A percentile compares a stretch with the other conserved stretches of the same genome.
Conservation (phyloP, 35 echinoderm and acorn worm genomes). For the Apostichopus californicus region DNA sequence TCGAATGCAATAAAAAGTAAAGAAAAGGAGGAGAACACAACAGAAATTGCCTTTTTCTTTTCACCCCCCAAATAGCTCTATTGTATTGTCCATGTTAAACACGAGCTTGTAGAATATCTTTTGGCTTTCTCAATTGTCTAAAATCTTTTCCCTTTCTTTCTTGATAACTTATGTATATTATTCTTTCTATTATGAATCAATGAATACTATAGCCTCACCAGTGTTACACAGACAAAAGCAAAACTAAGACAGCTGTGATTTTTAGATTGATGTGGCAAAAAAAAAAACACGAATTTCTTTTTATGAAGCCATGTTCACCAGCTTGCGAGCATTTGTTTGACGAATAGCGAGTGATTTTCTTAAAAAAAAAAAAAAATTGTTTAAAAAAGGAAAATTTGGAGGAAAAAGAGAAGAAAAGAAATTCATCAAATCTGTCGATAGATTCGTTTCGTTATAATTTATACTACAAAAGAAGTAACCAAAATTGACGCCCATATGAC, state of each 20-base stretch:
- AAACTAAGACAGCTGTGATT: not conserved
- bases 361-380: not conserved
- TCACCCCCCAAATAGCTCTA: not conserved
- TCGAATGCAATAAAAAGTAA: not conserved
- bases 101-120: not conserved
- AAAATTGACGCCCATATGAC: too few species aligned
- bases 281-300: not conserved
- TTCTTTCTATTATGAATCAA: not conserved
- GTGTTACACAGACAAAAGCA: not conserved
- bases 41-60: not conserved
- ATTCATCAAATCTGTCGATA: not conserved
- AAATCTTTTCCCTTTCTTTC: slow-evolving; percentile 1
- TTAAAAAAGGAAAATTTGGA: not conserved
- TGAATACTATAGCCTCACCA: not conserved
- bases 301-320: not conserved
- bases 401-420: not conserved
- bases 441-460: not conserved
- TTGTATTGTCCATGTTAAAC: not conserved
- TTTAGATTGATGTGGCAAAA: not conserved
- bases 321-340: not conserved
- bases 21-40: not conserved
- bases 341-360: not conserved
- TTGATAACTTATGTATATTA: not conserved
- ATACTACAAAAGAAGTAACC: not conserved
- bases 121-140: not conserved